These are phyloP conservation scores for Torymus texanus DNA, from an alignment of 2,888 invertebrate species.

Conservation along the genomic window DNA sequence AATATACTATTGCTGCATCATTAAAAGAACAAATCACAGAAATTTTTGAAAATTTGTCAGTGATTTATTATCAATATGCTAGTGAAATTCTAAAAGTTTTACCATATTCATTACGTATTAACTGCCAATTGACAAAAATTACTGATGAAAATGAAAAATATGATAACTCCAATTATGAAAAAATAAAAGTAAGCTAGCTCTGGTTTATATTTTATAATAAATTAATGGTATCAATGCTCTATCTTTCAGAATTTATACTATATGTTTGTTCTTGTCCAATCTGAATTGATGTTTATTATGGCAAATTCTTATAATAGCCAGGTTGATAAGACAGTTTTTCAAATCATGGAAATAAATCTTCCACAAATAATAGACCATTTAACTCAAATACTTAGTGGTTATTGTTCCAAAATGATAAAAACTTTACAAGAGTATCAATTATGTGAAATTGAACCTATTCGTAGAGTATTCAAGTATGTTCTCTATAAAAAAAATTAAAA, in stretches of 20 bases:
- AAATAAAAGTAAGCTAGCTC: conserved; percentile 34
- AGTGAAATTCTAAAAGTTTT: conserved; percentile 61
- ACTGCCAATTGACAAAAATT: conserved; percentile 52
- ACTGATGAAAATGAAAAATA: conserved; percentile 60
- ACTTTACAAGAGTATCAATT: conserved; percentile 62
- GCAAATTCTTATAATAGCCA: conserved; percentile 63
- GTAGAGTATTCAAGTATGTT: conserved; percentile 61
- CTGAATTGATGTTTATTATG: conserved; percentile 68
- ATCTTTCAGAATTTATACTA: conserved; percentile 67
- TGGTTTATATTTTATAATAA: conserved; percentile 12
- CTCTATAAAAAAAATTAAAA: background rate
- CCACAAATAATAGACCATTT: conserved; percentile 60
- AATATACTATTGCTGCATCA: conserved; percentile 63
- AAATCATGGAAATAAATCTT: conserved; percentile 61
- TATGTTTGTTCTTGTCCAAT: conserved; percentile 69
- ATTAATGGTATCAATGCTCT: conserved; percentile 39
- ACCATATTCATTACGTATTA: conserved; percentile 55
- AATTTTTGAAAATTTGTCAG: conserved; percentile 63
- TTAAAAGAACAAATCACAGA: conserved; percentile 63
- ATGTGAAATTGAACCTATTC: conserved; percentile 60
- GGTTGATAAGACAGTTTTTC: conserved; percentile 53
- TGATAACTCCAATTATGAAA: conserved; percentile 58
- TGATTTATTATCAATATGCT: conserved; percentile 62
- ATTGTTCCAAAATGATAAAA: conserved; percentile 60
- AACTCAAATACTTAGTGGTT: conserved; percentile 53